phyloP scores from a whole-genome alignment of 1,140 invertebrate genomes.

The Drosophila punjabiensis region DNA sequence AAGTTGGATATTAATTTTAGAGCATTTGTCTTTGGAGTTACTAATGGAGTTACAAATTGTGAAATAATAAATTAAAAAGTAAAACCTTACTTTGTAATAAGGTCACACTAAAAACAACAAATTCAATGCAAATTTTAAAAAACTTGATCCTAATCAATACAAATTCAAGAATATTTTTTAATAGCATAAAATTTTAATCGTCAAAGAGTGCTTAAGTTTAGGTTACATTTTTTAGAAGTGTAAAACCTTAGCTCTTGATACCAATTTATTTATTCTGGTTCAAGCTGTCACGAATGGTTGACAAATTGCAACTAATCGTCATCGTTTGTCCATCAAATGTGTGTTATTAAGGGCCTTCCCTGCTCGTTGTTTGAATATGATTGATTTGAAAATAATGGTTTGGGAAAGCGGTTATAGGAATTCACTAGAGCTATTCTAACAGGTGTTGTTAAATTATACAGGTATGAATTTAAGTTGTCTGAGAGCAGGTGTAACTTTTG shows the following conservation, averaged over 20 bases:
- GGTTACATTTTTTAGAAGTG: neutral
- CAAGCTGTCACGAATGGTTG: constrained; percentile 20
- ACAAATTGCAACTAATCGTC: constrained; percentile 40
- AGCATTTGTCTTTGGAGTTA: too few species aligned
- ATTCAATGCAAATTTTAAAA: too few species aligned
- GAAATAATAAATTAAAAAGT: too few species aligned
- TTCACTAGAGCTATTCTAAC: neutral
- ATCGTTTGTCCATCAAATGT: constrained; percentile 44
- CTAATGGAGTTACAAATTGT: too few species aligned
- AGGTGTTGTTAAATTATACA: neutral
- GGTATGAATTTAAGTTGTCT: neutral
- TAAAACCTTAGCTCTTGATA: neutral
- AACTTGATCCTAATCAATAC: too few species aligned
- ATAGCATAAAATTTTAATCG: neutral
- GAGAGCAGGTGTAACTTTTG: neutral
- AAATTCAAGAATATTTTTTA: too few species aligned
- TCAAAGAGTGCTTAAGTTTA: neutral
- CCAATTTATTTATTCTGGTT: constrained; percentile 23
- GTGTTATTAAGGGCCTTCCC: constrained; percentile 5
- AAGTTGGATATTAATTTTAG: too few species aligned
- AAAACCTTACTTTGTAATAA: too few species aligned
- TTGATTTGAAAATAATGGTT: constrained; percentile 47
- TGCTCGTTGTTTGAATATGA: constrained; percentile 29
- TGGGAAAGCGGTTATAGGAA: neutral
- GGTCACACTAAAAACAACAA: too few species aligned